phyloP scores from a whole-genome alignment of 2,888 invertebrate species.

The Drosophila falleni region DNA sequence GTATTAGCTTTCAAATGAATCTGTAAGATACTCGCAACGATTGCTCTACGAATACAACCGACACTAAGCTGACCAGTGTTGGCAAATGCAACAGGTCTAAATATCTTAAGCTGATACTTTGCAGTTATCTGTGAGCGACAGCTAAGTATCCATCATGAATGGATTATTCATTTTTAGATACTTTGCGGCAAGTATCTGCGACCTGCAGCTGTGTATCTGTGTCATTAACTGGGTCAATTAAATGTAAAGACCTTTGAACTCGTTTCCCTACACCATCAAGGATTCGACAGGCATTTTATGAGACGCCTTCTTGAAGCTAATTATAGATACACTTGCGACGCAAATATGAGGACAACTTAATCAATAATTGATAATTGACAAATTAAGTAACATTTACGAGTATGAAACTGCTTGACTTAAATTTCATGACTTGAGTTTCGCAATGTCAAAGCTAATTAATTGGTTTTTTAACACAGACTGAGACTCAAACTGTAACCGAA shows the following conservation, averaged over 20 bases:
- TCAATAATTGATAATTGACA: conserved; percentile 74
- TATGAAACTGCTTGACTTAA: conserved; percentile 53
- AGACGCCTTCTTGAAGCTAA: conserved; percentile 46
- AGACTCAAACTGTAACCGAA: conserved; percentile 20
- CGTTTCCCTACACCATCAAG: background rate
- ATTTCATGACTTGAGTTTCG: conserved; percentile 57
- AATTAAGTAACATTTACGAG: conserved; percentile 53
- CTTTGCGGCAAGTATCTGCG: background rate
- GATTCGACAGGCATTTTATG: conserved; percentile 27
- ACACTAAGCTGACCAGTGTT: conserved; percentile 58
- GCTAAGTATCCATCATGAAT: background rate
- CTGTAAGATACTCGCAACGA: conserved; percentile 25
- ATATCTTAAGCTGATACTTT: conserved; percentile 15
- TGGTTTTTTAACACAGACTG: conserved; percentile 45
- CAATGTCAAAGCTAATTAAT: conserved; percentile 70
- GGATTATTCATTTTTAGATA: background rate
- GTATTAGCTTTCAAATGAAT: conserved; percentile 15
- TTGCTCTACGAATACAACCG: conserved; percentile 29
- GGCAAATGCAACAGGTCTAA: conserved; percentile 36
- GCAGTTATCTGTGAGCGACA: background rate
- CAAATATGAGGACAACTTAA: conserved; percentile 45
- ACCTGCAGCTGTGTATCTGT: background rate
- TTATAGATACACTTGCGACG: conserved; percentile 44
- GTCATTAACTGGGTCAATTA: conserved; percentile 1
- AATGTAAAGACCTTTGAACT: conserved; percentile 22